Evolutionary conservation across 2,797 vertebrate genomes (phyloP).

Genomic region (Eulemur rubriventer): DNA sequence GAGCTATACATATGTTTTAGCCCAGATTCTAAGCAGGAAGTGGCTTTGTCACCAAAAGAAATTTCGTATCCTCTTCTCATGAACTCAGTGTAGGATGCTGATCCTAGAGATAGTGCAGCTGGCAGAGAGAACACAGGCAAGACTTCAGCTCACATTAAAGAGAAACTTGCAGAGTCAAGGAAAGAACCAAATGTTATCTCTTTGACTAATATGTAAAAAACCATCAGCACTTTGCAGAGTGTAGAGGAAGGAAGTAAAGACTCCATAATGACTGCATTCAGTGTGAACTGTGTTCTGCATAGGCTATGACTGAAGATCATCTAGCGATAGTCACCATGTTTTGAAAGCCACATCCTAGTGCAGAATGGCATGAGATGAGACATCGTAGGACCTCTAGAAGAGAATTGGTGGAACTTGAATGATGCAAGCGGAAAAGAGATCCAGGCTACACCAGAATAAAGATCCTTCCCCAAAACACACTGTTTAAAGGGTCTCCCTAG

Average conservation of each 20-base stretch:
- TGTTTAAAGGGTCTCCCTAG: not conserved
- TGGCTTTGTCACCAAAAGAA: not conserved
- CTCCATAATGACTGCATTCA: not conserved
- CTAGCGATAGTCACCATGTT: not conserved
- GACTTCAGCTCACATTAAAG: not conserved
- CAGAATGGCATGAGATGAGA: not conserved
- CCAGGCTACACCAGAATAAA: not conserved
- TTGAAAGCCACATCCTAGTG: not conserved
- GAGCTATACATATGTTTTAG: not conserved
- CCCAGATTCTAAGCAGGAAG: slow-evolving; percentile 1
- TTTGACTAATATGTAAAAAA: not conserved
- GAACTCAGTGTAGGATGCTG: not conserved
- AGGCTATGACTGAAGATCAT: not conserved
- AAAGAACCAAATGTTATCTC: not conserved
- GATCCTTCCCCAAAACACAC: not conserved
- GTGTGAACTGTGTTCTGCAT: not conserved
- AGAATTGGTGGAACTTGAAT: not conserved
- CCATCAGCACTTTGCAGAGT: not conserved
- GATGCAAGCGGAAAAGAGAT: not conserved
- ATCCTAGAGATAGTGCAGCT: not conserved
- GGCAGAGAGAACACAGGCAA: not conserved
- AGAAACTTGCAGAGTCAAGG: not conserved
- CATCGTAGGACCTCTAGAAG: not conserved
- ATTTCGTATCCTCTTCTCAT: not conserved
- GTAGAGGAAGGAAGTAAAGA: not conserved